These are phyloP conservation scores for Tethea ocularis DNA, from an alignment of 2,888 invertebrate species.

Conservation along the genomic window DNA sequence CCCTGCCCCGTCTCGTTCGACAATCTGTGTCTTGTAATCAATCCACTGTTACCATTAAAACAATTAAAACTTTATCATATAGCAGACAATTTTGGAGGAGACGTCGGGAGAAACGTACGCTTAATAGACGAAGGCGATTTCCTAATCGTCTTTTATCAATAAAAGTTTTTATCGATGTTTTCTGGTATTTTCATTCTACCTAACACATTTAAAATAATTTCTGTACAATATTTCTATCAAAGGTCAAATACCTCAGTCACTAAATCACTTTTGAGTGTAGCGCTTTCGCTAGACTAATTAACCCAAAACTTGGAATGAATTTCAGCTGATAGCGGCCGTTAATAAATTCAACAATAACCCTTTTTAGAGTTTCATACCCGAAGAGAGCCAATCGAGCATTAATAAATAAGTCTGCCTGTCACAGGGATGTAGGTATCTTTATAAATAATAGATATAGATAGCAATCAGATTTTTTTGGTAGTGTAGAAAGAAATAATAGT, in stretches of 20 bases:
- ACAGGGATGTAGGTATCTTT: no score
- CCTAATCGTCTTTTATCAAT: conserved; percentile 76
- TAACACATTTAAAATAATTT: neutral
- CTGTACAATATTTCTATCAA: no score
- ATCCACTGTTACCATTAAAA: conserved; percentile 72
- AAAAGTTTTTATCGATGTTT: conserved; percentile 84
- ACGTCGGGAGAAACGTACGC: conserved; percentile 80
- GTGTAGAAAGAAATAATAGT: no score
- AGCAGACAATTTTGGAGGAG: conserved; percentile 68
- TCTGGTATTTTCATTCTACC: conserved; percentile 51
- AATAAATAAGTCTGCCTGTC: no score
- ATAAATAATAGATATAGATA: no score
- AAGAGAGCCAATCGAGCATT: no score
- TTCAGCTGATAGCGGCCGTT: neutral
- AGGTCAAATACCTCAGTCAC: no score
- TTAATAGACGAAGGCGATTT: conserved; percentile 74
- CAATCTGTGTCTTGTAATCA: conserved; percentile 79
- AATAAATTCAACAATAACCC: neutral
- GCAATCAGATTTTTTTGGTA: no score
- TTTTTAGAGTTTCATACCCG: no score
- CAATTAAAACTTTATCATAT: conserved; percentile 73
- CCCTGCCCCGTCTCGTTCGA: conserved; percentile 72
- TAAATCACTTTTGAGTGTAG: no score
- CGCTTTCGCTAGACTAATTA: no score
- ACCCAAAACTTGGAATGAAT: neutral